Percentiles rank a stretch among this genome's conserved stretches.
phyloP scores from a whole-genome alignment of 2,113 vertebrate species.

The Anguilla rostrata region DNA sequence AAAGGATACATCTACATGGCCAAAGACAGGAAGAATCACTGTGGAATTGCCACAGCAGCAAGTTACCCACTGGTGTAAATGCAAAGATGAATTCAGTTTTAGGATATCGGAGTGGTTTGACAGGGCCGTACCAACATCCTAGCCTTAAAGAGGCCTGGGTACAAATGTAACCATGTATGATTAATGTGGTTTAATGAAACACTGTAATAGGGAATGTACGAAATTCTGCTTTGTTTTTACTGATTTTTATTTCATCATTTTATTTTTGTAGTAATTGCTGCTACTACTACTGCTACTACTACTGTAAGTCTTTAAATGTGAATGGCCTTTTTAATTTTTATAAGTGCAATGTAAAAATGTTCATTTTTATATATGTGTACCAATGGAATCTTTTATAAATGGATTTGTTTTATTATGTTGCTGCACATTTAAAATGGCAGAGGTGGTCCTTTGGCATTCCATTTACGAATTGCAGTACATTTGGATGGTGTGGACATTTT shows the following conservation, averaged over 20 bases:
- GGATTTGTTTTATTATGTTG: background rate
- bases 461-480: background rate
- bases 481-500: background rate
- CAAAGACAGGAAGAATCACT: constrained; percentile 71
- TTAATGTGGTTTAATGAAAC: background rate
- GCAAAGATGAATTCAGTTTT: background rate
- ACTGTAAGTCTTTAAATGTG: background rate
- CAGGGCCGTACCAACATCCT: background rate
- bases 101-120: background rate
- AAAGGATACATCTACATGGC: constrained; percentile 75
- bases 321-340: background rate
- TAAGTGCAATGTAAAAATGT: background rate
- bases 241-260: background rate
- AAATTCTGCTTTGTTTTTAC: background rate
- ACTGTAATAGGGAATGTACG: background rate
- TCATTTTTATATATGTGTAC: background rate
- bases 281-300: background rate
- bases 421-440: background rate
- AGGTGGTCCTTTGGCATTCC: background rate
- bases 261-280: background rate
- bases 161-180: background rate
- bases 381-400: background rate
- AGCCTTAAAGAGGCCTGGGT: constrained; percentile 4
- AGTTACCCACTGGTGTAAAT: constrained; percentile 74
- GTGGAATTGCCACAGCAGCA: constrained; percentile 75